Base-by-base conservation (phyloP, 2,113 vertebrate genomes). In the Triplophysa siluroides region DNA sequence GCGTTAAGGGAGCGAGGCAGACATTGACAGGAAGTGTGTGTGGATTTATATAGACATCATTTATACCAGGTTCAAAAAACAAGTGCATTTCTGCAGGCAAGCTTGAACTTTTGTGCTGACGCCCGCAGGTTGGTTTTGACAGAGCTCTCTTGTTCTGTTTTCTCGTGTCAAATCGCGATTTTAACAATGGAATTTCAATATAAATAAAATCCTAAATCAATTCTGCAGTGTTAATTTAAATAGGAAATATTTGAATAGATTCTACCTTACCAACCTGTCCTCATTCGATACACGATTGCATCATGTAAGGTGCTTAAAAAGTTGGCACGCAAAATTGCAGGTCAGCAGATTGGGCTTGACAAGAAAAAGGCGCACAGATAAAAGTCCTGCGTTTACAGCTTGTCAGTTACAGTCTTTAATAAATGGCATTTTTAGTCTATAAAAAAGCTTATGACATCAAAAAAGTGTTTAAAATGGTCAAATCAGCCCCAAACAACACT, bases 81-180 rank as follows among this genome's bases (percentile, higher is more conserved):
- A 88, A 83, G 56, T 86, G 84, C 83, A 85, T 83, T 66, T 87
- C 80, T 88, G 26, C 81, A 84, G 86, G 68, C 41, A 74, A 56
- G 78, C 86, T 88, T 75, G 85, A 85, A 87, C 81, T 90, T 90
- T 88, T 79, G 83, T 90, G 90, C 90, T 90, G 89, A 92, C 85
- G 89, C 71, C 77, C 83, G 86, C 79, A 79, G 80, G 76, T 90
- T 84, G 23, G 69, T 87, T 88, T 85, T 89, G 88, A 90, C 90
- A 90, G 88, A 78, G 43, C 86, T 84, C 81, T 87, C 84, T 78
- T 84, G 81, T 58, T 65, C 88, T 83, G 75, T 86, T 81, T 87
- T 78, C 84, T 76, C 83, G 80, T 73, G 84, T 83, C 78, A 85
- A 61, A 60, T 68, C 74, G 69, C 81, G 74, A 89, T 76, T 87